Base-by-base conservation (phyloP, 2,113 vertebrate genomes). In the Asarcornis scutulata region DNA sequence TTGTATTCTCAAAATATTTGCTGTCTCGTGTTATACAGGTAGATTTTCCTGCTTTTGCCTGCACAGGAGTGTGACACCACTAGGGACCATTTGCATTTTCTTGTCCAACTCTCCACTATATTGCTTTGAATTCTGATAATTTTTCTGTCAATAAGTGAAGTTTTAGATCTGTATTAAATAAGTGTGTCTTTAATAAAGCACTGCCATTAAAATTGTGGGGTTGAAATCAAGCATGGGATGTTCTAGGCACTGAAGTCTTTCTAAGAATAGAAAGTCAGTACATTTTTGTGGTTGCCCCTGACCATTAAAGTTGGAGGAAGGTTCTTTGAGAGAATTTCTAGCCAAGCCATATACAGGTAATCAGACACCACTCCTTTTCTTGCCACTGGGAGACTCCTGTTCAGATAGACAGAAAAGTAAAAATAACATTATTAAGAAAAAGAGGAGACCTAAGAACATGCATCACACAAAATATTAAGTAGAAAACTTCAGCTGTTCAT, bases 261-360 rank as follows among this genome's bases (percentile, higher is more conserved):
- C 80, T 98, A 99, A 29, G 99, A 99, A 96, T 99, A 99, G 98
- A 99, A 99, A 31, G 99, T 99, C 48, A 99, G 98, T 62, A 99
- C 99, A 17, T 99, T 99, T 98, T 99, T 99, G 97, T 99, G 99
- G 97, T 99, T 99, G 86, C 99, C 99, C 97, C 99, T 98, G 76
- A 99, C 98, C 95, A 99, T 98, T 94, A 99, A 88, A 58, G 98
- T 97, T 42, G 99, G 99, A 94, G 99, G 99, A 59, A 99, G 99
- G 89, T 99, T 99, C 94, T 98, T 99, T 11, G 99, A 99, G 91
- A 99, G 98, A 63, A 98, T 97, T 96, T 99, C 99, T 96, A 99
- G 92, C 99, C 99, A 99, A 83, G 99, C 98, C 99, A 99, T 99
- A 93, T 99, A 99, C 72, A 99, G 98, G 94, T 98, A 98, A 91